A percentile compares a stretch with the other conserved stretches of the same genome.
Evolutionary conservation across 2,113 vertebrate species (phyloP).

Genomic region (Pagrus major): DNA sequence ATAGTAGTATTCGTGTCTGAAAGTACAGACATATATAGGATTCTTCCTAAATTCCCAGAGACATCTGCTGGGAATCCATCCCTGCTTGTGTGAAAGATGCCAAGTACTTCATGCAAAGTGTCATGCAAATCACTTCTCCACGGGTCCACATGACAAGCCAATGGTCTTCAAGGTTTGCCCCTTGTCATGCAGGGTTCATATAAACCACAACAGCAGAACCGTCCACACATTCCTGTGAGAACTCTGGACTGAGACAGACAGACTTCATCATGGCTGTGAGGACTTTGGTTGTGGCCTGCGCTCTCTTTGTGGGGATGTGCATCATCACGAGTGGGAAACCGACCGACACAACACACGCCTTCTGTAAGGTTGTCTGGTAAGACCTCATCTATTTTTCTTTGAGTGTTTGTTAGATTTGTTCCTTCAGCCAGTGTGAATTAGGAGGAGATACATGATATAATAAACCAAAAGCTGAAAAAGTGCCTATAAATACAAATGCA

Average conservation of each 20-base stretch:
- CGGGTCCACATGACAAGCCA: slow-evolving; percentile 56
- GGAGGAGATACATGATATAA: background rate
- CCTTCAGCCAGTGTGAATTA: background rate
- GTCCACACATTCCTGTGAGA: background rate
- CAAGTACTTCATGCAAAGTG: slow-evolving; percentile 10
- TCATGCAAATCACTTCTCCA: slow-evolving; percentile 61
- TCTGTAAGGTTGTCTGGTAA: slow-evolving; percentile 74
- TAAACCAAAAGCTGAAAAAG: background rate
- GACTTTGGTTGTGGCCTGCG: slow-evolving; percentile 28
- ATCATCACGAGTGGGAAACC: slow-evolving; percentile 24
- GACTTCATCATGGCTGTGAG: slow-evolving; percentile 48
- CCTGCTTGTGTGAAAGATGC: background rate
- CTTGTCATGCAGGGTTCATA: slow-evolving; percentile 19
- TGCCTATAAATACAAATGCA: background rate
- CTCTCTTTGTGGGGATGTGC: slow-evolving; percentile 48
- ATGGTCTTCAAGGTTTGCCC: background rate
- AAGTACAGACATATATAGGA: background rate
- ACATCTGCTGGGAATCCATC: background rate
- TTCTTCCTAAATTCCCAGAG: background rate
- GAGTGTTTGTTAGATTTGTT: background rate
- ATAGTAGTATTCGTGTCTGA: background rate
- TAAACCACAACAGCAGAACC: background rate
- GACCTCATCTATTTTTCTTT: background rate
- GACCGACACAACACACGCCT: slow-evolving; percentile 22
- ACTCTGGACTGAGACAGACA: background rate